These are phyloP conservation scores for Gymnothorax javanicus DNA, from an alignment of 2,797 vertebrate species.

Conservation along the genomic window DNA sequence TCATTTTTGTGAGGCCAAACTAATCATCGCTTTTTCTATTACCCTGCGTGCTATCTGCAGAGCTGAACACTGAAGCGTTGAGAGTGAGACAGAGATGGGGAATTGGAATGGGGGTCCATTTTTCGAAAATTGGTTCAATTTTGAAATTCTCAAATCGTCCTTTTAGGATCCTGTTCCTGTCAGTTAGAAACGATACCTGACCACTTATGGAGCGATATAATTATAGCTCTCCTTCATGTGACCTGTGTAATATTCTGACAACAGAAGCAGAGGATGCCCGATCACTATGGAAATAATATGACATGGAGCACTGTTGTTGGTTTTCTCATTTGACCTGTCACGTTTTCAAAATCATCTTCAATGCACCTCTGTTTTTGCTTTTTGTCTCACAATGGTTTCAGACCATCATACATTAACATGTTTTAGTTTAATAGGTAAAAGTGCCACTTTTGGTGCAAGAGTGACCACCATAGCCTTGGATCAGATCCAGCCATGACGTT, in stretches of 20 bases:
- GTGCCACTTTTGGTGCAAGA: no score
- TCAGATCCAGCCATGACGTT: no score
- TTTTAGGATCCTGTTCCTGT: slow-evolving; percentile 60
- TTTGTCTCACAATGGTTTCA: not conserved
- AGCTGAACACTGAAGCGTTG: slow-evolving; percentile 50
- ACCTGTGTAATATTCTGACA: slow-evolving; percentile 61
- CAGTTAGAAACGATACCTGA: slow-evolving; percentile 51
- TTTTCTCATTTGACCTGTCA: slow-evolving; percentile 53
- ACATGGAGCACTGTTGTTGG: slow-evolving; percentile 62
- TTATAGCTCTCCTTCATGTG: slow-evolving; percentile 52
- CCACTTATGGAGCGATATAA: slow-evolving; percentile 59
- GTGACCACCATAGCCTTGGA: no score
- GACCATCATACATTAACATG: no score
- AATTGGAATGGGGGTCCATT: slow-evolving; percentile 56
- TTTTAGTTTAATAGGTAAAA: no score
- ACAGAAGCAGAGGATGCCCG: slow-evolving; percentile 59
- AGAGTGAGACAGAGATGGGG: slow-evolving; percentile 29
- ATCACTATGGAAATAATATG: slow-evolving; percentile 72
- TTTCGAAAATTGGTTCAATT: slow-evolving; percentile 73
- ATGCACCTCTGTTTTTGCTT: not conserved
- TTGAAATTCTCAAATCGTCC: slow-evolving; percentile 64
- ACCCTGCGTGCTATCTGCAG: slow-evolving; percentile 53
- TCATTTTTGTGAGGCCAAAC: slow-evolving; percentile 6
- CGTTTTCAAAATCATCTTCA: slow-evolving; percentile 2
- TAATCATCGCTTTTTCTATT: slow-evolving; percentile 49